These are phyloP conservation scores for Pyxicephalus adspersus DNA, from an alignment of 2,113 vertebrate genomes.

Conservation along the genomic window DNA sequence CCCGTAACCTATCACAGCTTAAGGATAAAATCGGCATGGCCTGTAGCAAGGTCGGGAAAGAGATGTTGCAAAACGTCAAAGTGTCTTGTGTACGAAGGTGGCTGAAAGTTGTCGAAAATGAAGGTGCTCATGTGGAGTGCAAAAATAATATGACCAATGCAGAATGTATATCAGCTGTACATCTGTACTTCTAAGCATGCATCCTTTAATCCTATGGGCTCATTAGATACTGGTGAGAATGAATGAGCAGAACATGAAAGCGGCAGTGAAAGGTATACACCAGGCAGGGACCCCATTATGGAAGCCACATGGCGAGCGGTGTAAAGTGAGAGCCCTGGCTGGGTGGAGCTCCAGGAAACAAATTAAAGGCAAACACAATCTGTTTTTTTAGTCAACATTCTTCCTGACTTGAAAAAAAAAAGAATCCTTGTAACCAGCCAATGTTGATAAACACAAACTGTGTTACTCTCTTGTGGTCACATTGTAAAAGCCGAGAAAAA, in stretches of 20 bases:
- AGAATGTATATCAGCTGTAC: too few relatives aligned
- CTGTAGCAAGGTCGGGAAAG: too few relatives aligned
- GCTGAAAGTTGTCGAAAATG: too few relatives aligned
- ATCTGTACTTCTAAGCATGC: not conserved
- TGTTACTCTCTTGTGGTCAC: conserved; percentile 7
- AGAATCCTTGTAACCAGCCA: conserved; percentile 16
- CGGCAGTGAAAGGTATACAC: not conserved
- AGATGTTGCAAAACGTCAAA: too few relatives aligned
- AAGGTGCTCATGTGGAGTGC: too few relatives aligned
- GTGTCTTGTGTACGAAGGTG: too few relatives aligned
- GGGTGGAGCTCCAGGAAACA: conserved; percentile 30
- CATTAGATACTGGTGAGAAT: not conserved
- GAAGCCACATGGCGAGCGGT: conserved; percentile 38
- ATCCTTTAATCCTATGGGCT: conserved; percentile 4
- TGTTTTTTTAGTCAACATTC: conserved; percentile 50
- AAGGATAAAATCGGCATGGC: too few relatives aligned
- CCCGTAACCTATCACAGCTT: too few relatives aligned
- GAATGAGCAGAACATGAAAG: conserved; percentile 20
- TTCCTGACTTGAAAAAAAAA: not conserved
- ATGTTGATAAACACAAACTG: conserved; percentile 44
- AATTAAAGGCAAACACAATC: conserved; percentile 54
- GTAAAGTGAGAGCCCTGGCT: conserved; percentile 38
- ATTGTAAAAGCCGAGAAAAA: not conserved
- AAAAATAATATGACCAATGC: too few relatives aligned
- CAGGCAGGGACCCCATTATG: conserved; percentile 27